phyloP scores from a whole-genome alignment of 2,888 invertebrate species.

The Athripsodes cinereus region DNA sequence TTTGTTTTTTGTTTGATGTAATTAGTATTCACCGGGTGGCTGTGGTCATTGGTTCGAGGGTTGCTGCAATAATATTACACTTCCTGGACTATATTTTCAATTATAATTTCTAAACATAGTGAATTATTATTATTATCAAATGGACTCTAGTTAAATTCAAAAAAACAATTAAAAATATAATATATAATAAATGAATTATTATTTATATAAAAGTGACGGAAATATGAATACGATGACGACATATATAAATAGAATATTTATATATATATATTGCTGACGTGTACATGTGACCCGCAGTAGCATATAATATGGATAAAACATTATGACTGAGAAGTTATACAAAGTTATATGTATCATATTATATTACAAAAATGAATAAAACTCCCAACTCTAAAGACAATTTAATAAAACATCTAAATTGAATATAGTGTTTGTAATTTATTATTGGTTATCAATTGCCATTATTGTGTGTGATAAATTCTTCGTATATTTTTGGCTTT shows the following conservation, averaged over 20 bases:
- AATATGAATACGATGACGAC: constrained; percentile 7
- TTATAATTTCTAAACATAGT: constrained; percentile 20
- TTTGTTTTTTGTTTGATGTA: no score
- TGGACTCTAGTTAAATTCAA: constrained; percentile 21
- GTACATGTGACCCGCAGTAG: no score
- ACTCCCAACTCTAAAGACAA: constrained; percentile 18
- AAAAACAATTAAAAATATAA: constrained; percentile 18
- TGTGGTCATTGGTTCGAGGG: constrained; percentile 24
- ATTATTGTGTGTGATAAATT: constrained; percentile 29
- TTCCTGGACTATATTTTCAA: constrained; percentile 15
- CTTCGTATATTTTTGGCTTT: constrained; percentile 28
- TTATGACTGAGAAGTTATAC: constrained; percentile 30
- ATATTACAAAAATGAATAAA: no score
- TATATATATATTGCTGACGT: constrained; percentile 18
- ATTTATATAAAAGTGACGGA: background rate
- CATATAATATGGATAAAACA: constrained; percentile 35
- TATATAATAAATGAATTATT: constrained; percentile 15
- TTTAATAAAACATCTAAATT: constrained; percentile 23
- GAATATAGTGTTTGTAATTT: constrained; percentile 25
- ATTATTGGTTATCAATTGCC: constrained; percentile 27
- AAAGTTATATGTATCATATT: background rate
- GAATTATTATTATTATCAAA: constrained; percentile 23
- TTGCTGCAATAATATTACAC: constrained; percentile 25
- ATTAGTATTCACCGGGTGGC: no score
- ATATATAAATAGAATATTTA: constrained; percentile 16